phyloP scores from a whole-genome alignment of 2,888 invertebrate species.

The Tachina grossa region DNA sequence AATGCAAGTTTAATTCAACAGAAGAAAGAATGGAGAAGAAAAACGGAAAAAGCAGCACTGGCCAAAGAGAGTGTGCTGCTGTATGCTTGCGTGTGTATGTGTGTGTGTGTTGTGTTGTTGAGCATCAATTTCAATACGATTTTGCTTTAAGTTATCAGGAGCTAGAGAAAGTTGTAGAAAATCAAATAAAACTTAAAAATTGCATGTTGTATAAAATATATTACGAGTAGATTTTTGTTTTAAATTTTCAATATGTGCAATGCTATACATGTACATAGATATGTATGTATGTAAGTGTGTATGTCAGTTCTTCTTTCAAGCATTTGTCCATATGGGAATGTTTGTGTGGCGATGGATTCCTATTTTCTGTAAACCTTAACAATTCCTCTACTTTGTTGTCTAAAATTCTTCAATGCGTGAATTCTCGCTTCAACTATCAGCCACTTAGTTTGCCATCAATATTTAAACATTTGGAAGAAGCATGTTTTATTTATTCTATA shows the following conservation, averaged over 20 bases:
- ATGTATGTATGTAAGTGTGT: not conserved
- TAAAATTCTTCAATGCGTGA: conserved; percentile 67
- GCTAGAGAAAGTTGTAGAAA: conserved; percentile 34
- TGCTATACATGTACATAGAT: no score
- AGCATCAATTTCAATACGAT: conserved; percentile 69
- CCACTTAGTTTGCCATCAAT: conserved; percentile 73
- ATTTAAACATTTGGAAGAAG: conserved; percentile 73
- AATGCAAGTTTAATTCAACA: conserved; percentile 51
- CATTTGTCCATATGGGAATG: conserved; percentile 24
- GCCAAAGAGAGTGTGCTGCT: conserved; percentile 16
- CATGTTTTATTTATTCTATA: not conserved
- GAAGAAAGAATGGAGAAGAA: conserved; percentile 50
- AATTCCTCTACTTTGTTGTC: conserved; percentile 31
- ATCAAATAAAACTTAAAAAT: conserved; percentile 65
- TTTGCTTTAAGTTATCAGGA: conserved; percentile 67
- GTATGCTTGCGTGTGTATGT: conserved; percentile 16
- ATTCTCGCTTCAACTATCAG: conserved; percentile 73
- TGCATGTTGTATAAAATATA: conserved; percentile 61
- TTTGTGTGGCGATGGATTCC: conserved; percentile 31
- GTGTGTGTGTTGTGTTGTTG: conserved; percentile 42
- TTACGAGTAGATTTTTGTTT: conserved; percentile 49
- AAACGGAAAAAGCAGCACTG: conserved; percentile 26
- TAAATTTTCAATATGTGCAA: conserved; percentile 10
- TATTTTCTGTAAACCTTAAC: conserved; percentile 12
- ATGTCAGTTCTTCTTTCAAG: not conserved